Conservation (phyloP, 2,113 vertebrate species). For the Oostethus manadensis region DNA sequence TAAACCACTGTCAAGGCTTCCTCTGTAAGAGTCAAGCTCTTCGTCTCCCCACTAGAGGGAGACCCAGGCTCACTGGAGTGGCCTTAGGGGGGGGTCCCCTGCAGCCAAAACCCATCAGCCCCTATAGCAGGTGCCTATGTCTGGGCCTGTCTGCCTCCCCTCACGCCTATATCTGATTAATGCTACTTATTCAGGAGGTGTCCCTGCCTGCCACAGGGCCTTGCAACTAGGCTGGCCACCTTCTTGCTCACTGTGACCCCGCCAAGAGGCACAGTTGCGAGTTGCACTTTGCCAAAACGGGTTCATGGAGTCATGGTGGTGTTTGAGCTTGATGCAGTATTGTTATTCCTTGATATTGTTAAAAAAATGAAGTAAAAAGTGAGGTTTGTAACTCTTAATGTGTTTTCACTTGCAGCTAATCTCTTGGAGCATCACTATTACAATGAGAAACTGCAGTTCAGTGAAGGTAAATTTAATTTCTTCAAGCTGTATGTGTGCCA, state of each 20-base stretch:
- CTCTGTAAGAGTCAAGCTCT: constrained; percentile 5
- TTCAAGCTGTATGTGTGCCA: neutral
- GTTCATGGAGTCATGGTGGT: constrained; percentile 39
- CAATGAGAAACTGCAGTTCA: constrained; percentile 80
- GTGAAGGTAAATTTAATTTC: constrained; percentile 75
- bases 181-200: constrained; percentile 85
- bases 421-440: constrained; percentile 74
- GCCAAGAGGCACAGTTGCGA: constrained; percentile 46
- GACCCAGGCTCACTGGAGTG: constrained; percentile 69
- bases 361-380: neutral
- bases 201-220: constrained; percentile 77
- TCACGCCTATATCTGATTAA: constrained; percentile 82
- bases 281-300: constrained; percentile 45
- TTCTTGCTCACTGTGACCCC: constrained; percentile 60
- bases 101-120: constrained; percentile 18
- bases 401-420: constrained; percentile 44
- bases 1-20: neutral
- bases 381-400: neutral
- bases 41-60: constrained; percentile 83
- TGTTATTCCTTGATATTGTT: neutral
- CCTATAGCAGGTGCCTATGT: constrained; percentile 71
- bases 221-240: constrained; percentile 70
- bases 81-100: constrained; percentile 49
- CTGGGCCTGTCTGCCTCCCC: constrained; percentile 63
- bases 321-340: constrained; percentile 48